These are phyloP conservation scores for Scaptomyza caliginosa DNA, from an alignment of 2,888 invertebrate species.

Conservation along the genomic window DNA sequence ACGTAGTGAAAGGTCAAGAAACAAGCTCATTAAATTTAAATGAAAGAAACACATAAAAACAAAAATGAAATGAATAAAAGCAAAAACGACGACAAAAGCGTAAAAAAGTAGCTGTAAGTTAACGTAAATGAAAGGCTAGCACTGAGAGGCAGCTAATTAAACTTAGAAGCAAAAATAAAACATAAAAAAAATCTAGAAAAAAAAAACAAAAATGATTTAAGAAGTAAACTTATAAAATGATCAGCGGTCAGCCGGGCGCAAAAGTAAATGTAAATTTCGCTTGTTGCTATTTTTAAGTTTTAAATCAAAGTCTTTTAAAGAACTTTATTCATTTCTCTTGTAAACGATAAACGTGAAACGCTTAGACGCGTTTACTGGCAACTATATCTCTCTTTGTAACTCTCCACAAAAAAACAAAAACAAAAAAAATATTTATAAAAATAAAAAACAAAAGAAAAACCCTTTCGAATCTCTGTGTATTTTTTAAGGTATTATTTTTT, in stretches of 20 bases:
- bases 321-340: conserved; percentile 72
- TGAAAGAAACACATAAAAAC: conserved; percentile 29
- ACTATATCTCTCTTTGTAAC: conserved; percentile 66
- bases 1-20: conserved; percentile 42
- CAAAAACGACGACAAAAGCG: conserved; percentile 45
- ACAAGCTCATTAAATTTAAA: conserved; percentile 69
- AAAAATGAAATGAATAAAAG: conserved; percentile 34
- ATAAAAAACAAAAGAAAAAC: conserved; percentile 52
- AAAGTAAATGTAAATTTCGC: conserved; percentile 78
- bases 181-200: conserved; percentile 16
- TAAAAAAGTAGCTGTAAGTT: conserved; percentile 59
- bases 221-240: conserved; percentile 28
- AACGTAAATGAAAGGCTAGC: conserved; percentile 38
- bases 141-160: conserved; percentile 51
- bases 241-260: conserved; percentile 46
- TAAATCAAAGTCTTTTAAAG: conserved; percentile 80
- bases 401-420: conserved; percentile 51
- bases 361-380: conserved; percentile 50
- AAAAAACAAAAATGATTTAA: conserved; percentile 12
- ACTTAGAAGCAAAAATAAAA: conserved; percentile 29
- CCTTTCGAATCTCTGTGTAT: conserved; percentile 66
- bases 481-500: conserved; percentile 79
- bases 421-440: conserved; percentile 42
- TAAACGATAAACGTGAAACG: conserved; percentile 58
- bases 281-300: conserved; percentile 82